Percentiles rank a stretch among this genome's conserved stretches.
Conservation (phyloP, 1,140 invertebrate genomes). For the Zaprionus vittiger region DNA sequence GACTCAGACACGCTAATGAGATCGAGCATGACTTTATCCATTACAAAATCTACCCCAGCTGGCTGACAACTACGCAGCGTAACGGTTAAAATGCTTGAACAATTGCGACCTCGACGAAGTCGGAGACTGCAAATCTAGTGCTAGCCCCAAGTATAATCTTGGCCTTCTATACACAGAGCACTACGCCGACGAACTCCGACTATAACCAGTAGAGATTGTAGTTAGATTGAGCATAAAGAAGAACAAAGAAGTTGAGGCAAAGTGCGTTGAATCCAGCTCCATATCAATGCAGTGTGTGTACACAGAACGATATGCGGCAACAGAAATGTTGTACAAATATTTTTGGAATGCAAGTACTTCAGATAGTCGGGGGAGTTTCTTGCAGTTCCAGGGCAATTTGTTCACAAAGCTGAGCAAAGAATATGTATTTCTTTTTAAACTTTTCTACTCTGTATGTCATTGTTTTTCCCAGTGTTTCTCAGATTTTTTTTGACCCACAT, state of each 20-base stretch:
- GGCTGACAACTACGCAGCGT: constrained; percentile 54
- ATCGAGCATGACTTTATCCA: constrained; percentile 32
- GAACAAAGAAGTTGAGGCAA: constrained; percentile 25
- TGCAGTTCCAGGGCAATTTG: not conserved
- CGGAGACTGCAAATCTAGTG: constrained; percentile 14
- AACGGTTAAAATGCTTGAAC: constrained; percentile 58
- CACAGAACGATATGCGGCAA: constrained; percentile 5
- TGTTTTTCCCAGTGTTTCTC: not conserved
- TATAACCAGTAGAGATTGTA: constrained; percentile 13
- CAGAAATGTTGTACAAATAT: constrained; percentile 22
- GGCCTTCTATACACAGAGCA: constrained; percentile 2
- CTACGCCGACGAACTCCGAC: constrained; percentile 15
- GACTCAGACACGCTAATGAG: constrained; percentile 22
- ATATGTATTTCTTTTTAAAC: too few species aligned
- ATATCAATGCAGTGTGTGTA: constrained; percentile 17
- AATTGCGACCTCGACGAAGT: constrained; percentile 56
- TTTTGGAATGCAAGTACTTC: constrained; percentile 10
- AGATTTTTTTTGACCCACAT: constrained; percentile 11
- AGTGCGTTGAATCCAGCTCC: not conserved
- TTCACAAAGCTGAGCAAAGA: not conserved
- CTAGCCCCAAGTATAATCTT: not conserved
- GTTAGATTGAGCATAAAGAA: constrained; percentile 9
- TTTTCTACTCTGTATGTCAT: not conserved
- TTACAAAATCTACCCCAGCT: constrained; percentile 24
- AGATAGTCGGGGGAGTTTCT: constrained; percentile 9